These are phyloP conservation scores for Thera obeliscata DNA, from an alignment of 2,888 invertebrate genomes.

Conservation along the genomic window DNA sequence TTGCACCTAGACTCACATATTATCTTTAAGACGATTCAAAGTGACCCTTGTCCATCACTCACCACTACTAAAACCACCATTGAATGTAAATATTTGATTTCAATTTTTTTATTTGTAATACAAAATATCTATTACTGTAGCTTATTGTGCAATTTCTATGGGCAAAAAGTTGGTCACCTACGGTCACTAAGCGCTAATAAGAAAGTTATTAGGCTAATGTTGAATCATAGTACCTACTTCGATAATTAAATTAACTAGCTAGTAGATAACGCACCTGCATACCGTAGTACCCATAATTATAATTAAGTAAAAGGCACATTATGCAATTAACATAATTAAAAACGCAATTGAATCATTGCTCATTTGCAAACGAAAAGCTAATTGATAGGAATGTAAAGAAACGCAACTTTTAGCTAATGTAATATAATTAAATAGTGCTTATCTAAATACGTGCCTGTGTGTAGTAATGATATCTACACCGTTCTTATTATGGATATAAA, in stretches of 20 bases:
- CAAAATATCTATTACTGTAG: too few species aligned
- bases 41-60: too few species aligned
- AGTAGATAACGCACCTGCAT: constrained; percentile 19
- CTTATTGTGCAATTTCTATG: too few species aligned
- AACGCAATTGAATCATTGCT: constrained; percentile 21
- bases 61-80: too few species aligned
- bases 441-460: not conserved
- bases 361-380: constrained; percentile 11
- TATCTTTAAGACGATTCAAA: too few species aligned
- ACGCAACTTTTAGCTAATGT: not conserved
- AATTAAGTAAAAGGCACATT: constrained; percentile 26
- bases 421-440: not conserved
- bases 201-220: not conserved
- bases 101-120: too few species aligned
- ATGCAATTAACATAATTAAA: constrained; percentile 26
- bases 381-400: constrained; percentile 4
- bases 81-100: too few species aligned
- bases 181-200: not conserved
- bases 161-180: too few species aligned
- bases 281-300: constrained; percentile 7
- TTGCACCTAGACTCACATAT: too few species aligned
- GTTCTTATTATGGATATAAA: too few species aligned
- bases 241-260: constrained; percentile 1
- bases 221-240: constrained; percentile 14
- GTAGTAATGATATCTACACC: not conserved